Percentiles rank a stretch among this genome's conserved stretches.
Evolutionary conservation across 2,113 vertebrate genomes (phyloP).

Genomic region (Oncorhynchus nerka): DNA sequence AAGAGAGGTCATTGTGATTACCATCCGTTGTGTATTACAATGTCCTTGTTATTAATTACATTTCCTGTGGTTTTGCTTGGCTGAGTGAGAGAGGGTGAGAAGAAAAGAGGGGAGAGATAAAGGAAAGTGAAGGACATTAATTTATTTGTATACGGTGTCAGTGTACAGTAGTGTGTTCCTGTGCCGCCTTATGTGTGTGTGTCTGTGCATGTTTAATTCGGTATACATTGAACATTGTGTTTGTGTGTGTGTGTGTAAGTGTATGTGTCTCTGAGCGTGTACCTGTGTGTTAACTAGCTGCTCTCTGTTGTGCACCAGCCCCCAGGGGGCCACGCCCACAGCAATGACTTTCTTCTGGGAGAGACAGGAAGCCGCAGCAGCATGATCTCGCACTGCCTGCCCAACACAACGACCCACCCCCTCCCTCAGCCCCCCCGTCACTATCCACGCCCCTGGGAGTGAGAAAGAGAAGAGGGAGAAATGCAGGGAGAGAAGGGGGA

Average conservation of each 20-base stretch:
- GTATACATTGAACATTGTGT: background rate
- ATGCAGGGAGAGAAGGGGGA: background rate
- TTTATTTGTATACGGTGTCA: background rate
- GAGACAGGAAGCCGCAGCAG: conserved; percentile 67
- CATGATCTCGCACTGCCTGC: conserved; percentile 80
- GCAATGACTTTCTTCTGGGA: conserved; percentile 78
- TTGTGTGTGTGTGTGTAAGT: background rate
- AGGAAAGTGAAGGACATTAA: no score
- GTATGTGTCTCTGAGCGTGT: conserved; percentile 2
- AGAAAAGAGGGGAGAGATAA: background rate
- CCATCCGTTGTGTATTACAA: no score
- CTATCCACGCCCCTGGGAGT: conserved; percentile 80
- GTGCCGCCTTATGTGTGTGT: background rate
- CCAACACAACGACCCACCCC: conserved; percentile 80
- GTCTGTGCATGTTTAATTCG: background rate
- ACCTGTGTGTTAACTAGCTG: conserved; percentile 78
- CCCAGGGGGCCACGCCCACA: conserved; percentile 83
- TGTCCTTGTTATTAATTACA: no score
- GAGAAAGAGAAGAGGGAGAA: background rate
- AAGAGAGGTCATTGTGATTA: no score
- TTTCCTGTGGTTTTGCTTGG: no score
- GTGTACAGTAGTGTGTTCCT: background rate
- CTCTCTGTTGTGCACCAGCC: conserved; percentile 73
- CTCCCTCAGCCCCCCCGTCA: conserved; percentile 77
- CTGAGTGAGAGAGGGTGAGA: background rate